phyloP scores from a whole-genome alignment of 2,113 vertebrate species.

The Turdus rufiventris region DNA sequence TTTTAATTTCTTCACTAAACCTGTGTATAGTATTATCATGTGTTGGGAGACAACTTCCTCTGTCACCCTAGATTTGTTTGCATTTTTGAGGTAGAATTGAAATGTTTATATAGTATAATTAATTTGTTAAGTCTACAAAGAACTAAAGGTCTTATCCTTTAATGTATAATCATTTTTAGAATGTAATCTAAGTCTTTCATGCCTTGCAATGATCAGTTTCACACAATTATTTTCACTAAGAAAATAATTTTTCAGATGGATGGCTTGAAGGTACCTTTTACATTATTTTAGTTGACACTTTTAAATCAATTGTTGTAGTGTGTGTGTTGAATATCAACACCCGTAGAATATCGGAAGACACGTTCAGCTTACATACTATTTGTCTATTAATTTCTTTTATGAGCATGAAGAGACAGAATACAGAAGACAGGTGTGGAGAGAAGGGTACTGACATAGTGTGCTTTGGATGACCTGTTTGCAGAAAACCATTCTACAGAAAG shows the following conservation, averaged over 20 bases:
- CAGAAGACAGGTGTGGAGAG: background rate
- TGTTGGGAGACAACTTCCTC: background rate
- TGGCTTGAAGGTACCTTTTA: background rate
- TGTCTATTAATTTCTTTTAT: background rate
- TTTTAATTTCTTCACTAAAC: conserved; percentile 41
- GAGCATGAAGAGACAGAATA: background rate
- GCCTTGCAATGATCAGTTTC: background rate
- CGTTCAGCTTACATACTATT: background rate
- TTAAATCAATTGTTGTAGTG: background rate
- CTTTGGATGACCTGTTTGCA: background rate
- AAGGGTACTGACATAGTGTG: background rate
- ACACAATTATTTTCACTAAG: background rate
- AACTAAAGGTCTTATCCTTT: background rate
- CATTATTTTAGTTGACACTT: background rate
- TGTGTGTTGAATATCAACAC: background rate
- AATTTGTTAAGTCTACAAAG: background rate
- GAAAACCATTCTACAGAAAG: background rate
- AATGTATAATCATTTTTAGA: background rate
- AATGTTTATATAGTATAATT: background rate
- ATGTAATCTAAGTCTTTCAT: background rate
- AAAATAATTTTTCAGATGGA: background rate
- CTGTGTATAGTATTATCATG: background rate
- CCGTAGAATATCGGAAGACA: background rate
- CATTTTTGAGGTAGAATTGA: background rate
- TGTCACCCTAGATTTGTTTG: background rate